Evolutionary conservation across 2,888 invertebrate species (phyloP), one percentile per base, ranked within the genome.

Genomic region (Calameuta pallipes): DNA sequence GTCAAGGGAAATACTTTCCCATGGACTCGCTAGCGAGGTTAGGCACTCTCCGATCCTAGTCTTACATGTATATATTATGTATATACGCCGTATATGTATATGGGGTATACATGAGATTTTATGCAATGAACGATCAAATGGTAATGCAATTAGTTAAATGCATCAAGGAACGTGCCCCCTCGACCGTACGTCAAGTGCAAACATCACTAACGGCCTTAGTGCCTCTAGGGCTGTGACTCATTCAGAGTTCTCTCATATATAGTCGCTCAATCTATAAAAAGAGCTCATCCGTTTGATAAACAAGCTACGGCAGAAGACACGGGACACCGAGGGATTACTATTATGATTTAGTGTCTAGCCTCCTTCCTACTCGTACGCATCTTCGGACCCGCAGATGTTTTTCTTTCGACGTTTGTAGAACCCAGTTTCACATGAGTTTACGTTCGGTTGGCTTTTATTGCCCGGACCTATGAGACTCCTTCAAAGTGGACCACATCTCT

Each of bases 81-180:
- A 56, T 56, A 23, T 23, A 56, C 23, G 9, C 9, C 9, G 2
- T 56, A 56, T 23, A 56, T 56, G 15, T 9, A 56, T 23, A 37
- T 15, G 13, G 23, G 23, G 9, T 9, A 56, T 56, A 56, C 56
- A 23, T 23, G 56, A 56, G 69, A 70, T 76, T 76, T 76, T 70
- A 76, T 76, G 70, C 70, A 70, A 69, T n/a, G 76, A 71, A 76
- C 76, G 70, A 76, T 76, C 70, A 76, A 37, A 69, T 75, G 76
- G 79, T 82, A 83, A 84, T 82, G 83, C 83, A 85, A 86, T 86
- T 85, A 86, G 81, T 82, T 82, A 82, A 84, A 85, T 83, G 83
- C 77, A 77, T 75, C 77, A 76, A 71, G 37, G 75, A 69, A 74
- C 80, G 76, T 33, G 79, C 76, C 75, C 75, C 79, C 69, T 76